phyloP scores from a whole-genome alignment of 1,140 invertebrate species.

The Drosophila sturtevanti region DNA sequence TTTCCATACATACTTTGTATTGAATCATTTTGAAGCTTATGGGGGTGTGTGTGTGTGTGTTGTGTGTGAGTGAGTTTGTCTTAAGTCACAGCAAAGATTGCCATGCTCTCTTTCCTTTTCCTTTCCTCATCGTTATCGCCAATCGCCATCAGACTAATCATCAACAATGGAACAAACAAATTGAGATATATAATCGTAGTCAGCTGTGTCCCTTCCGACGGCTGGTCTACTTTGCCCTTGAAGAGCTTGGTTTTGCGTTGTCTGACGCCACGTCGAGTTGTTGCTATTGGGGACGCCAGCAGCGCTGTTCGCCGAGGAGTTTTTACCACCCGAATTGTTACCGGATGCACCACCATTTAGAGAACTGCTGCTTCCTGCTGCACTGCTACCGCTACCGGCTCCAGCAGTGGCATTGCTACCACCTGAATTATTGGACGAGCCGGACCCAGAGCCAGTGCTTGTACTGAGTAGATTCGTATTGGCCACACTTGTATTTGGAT shows the following conservation, averaged over 20 bases:
- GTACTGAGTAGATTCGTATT: conserved; percentile 44
- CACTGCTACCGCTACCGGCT: conserved; percentile 13
- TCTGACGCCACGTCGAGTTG: conserved; percentile 73
- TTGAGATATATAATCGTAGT: conserved; percentile 82
- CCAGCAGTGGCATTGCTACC: conserved; percentile 21
- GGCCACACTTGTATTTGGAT: conserved; percentile 22
- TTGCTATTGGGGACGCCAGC: conserved; percentile 38
- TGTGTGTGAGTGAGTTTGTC: conserved; percentile 25
- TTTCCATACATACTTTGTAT: conserved; percentile 49
- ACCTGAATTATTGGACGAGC: conserved; percentile 21
- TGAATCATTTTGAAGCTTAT: conserved; percentile 59
- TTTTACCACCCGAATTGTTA: conserved; percentile 30
- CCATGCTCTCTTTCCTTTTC: conserved; percentile 8
- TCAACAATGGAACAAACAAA: conserved; percentile 82
- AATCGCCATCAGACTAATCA: conserved; percentile 57
- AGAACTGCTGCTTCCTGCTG: conserved; percentile 24
- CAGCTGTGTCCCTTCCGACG: conserved; percentile 72
- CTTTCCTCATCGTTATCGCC: conserved; percentile 15
- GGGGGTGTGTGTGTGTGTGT: conserved; percentile 26
- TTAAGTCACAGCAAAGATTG: conserved; percentile 51
- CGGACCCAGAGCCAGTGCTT: conserved; percentile 27
- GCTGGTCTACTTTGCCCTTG: conserved; percentile 67
- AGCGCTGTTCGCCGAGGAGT: conserved; percentile 34
- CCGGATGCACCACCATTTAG: conserved; percentile 40
- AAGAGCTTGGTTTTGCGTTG: conserved; percentile 64